Percentiles rank a stretch among this genome's conserved stretches.
Evolutionary conservation across 2,113 vertebrate species (phyloP).

Genomic region (Cyprinus carpio): DNA sequence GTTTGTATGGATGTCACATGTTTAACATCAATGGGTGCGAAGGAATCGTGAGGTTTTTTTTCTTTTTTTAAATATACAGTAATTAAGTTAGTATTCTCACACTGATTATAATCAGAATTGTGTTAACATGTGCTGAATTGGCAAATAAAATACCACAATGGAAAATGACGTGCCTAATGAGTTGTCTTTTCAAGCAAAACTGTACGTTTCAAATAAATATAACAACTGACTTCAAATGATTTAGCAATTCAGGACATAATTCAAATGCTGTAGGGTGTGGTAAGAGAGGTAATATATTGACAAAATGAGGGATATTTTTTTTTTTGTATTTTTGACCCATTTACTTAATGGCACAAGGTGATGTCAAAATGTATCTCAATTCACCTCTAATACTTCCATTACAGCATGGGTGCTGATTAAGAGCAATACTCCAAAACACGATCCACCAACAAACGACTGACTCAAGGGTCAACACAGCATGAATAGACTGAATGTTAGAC

Average conservation of each 20-base stretch:
- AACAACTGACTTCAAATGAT: too few relatives aligned
- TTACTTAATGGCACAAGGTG: too few relatives aligned
- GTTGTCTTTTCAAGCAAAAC: background rate
- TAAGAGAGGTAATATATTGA: background rate
- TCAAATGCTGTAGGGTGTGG: background rate
- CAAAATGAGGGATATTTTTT: background rate
- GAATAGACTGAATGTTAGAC: conserved; percentile 64
- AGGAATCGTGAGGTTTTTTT: too few relatives aligned
- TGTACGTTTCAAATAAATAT: background rate
- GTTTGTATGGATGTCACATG: background rate
- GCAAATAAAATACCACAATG: background rate
- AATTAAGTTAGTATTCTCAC: too few relatives aligned
- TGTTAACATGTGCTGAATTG: background rate
- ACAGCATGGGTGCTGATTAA: conserved; percentile 65
- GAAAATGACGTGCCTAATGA: background rate
- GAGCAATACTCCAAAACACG: conserved; percentile 46
- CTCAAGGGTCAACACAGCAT: conserved; percentile 65
- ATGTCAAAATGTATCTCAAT: too few relatives aligned
- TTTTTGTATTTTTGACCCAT: background rate
- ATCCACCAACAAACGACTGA: conserved; percentile 57
- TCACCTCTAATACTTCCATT: conserved; percentile 29
- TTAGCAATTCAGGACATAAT: too few relatives aligned
- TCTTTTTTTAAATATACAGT: too few relatives aligned
- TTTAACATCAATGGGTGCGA: background rate
- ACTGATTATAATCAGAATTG: background rate